Evolutionary conservation across 2,797 vertebrate genomes (phyloP), one percentile per base, ranked within the genome.

Genomic region (Trachurus trachurus): DNA sequence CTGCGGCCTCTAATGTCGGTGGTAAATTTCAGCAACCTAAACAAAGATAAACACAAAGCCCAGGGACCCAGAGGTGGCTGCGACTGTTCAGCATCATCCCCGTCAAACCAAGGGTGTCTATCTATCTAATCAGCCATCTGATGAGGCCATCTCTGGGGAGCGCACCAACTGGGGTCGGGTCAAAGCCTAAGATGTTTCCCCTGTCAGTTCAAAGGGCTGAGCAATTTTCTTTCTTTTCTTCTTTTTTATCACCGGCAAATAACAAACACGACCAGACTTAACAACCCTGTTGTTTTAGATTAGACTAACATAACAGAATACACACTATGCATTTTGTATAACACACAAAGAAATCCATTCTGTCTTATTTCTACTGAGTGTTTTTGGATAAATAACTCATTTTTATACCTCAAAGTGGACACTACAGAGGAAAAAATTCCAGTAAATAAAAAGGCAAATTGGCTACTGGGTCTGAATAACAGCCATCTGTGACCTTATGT

Each of bases 41-140:
- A 91, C 88, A 93, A 82, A 89, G 91, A 93, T 89, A 95, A 94
- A 93, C 85, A 92, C 84, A 71, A 79, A 78, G 81, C 74, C 65
- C 78, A 66, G 42, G 78, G 81, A 90, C 87, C 82, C 89, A 86
- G 90, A 85, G 91, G 91, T 87, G 85, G 76, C 78, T 78, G 80
- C 0, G 62, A 86, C 91, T 96, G 95, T 84, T 94, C 78, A 94
- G 87, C 89, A 91, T 95, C 92, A 93, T 90, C 84, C 86, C 85
- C 66, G 88, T 93, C 87, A 92, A 93, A 93, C 86, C 83, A 87
- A 63, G 81, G 78, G 87, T 87, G 89, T 94, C 91, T 88, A 93
- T 93, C 93, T 94, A 90, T 26, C 26, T 26, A 26, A 94, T 94
- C 93, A 91, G 81, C 87, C 82, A 94, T 95, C 92, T 88, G 91